Evolutionary conservation across 2,797 vertebrate species (phyloP), one percentile per base, ranked within the genome.

Genomic region (Euphonia xanthogaster): DNA sequence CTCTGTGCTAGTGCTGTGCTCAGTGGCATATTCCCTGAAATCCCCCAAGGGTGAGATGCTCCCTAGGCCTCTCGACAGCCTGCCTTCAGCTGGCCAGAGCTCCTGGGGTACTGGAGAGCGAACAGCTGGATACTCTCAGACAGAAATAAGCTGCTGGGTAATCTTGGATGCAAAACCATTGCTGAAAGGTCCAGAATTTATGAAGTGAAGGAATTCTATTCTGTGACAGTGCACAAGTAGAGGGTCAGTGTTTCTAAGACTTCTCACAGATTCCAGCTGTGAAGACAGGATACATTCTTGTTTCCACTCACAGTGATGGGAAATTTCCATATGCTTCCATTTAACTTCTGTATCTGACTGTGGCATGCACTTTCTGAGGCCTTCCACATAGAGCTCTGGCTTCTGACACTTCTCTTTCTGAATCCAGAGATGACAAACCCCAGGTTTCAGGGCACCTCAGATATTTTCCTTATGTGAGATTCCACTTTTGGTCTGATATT

Each of bases 181-280:
- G 90, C 61, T 86, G 92, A 93, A 91, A 94, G 57, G 50, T 73
- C 42, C 65, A 83, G 61, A 93, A 93, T 93, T 95, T 80, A 96
- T 71, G 53, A 82, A 77, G 88, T 54, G 53, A 87, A 89, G 54
- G 57, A 95, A 94, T 92, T 89, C 60, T n/a, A 61, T 53, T 87
- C 37, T 77, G 74, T 93, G 74, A 90, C 57, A 93, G 57, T 30
- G 37, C 76, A 76, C 47, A 82, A 96, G 83, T 5, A 73, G 79
- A 91, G 58, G 67, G 61, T 86, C 88, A 96, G 45, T 0, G 14
- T 47, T 91, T 33, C 65, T 67, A 83, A 83, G 63, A 50, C 65
- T 93, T 91, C 75, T 75, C 79, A 78, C 31, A 83, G 86, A 89
- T 54, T 77, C 39, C 91, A 94, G 86, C 88, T 93, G 84, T 48